These are phyloP conservation scores for Pseudachorutes palmiensis DNA, from an alignment of 1,140 invertebrate genomes.

Conservation along the genomic window DNA sequence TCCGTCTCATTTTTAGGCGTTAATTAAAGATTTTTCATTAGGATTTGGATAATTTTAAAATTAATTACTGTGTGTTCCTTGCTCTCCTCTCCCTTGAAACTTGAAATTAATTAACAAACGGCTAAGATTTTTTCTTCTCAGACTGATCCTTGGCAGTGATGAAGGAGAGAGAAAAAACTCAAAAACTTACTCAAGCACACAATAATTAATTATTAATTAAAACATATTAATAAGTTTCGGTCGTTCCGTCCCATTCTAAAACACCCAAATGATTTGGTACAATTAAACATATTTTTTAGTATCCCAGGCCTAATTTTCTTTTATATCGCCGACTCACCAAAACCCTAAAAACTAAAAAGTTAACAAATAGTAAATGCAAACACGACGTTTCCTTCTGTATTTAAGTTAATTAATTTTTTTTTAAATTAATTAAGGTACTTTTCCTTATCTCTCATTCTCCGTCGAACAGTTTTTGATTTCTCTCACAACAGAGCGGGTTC, in stretches of 20 bases:
- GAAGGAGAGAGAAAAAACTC: slow-evolving; percentile 20
- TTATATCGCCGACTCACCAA: too few relatives aligned
- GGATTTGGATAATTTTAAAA: too few relatives aligned
- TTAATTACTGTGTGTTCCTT: too few relatives aligned
- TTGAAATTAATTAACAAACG: background rate
- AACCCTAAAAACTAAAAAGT: too few relatives aligned
- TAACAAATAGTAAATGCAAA: background rate
- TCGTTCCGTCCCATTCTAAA: background rate
- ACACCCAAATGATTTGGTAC: background rate
- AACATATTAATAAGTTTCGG: background rate
- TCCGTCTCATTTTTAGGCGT: too few relatives aligned
- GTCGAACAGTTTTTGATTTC: background rate
- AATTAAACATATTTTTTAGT: slow-evolving; percentile 1
- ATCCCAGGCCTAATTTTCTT: too few relatives aligned
- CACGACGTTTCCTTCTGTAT: background rate
- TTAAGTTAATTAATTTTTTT: background rate
- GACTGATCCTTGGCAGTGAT: slow-evolving; percentile 29
- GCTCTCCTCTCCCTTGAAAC: too few relatives aligned
- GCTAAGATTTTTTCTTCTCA: slow-evolving; percentile 19
- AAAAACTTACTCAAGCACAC: slow-evolving; percentile 16
- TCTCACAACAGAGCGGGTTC: background rate
- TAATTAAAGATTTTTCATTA: too few relatives aligned
- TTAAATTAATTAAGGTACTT: slow-evolving; percentile 9
- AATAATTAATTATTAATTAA: background rate
- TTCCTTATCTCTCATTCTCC: slow-evolving; percentile 9